A percentile compares a stretch with the other conserved stretches of the same genome.
These are phyloP conservation scores for Hymenopus coronatus DNA, from an alignment of 2,888 invertebrate genomes.

Conservation along the genomic window DNA sequence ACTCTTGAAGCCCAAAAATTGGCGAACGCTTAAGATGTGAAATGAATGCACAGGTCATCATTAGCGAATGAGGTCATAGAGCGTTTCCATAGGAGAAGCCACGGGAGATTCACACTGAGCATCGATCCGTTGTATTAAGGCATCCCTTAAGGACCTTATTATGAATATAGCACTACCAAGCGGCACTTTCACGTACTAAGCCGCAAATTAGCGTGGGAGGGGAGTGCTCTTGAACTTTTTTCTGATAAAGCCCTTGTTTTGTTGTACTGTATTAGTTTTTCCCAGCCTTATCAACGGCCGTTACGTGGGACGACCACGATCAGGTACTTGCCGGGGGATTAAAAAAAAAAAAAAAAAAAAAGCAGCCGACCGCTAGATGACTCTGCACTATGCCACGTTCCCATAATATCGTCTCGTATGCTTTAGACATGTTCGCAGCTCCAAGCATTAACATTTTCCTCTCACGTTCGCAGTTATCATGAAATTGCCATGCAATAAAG, in stretches of 20 bases:
- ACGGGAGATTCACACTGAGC: background rate
- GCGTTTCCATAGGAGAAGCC: background rate
- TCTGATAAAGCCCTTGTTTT: background rate
- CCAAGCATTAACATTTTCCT: background rate
- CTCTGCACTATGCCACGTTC: background rate
- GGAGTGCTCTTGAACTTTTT: background rate
- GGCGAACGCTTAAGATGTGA: background rate
- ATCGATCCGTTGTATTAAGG: background rate
- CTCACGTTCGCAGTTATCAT: background rate
- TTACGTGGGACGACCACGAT: background rate
- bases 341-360: background rate
- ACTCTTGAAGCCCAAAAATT: too few relatives aligned
- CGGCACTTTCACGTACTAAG: background rate
- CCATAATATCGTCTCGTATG: background rate
- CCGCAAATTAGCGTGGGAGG: background rate
- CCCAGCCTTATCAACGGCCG: background rate
- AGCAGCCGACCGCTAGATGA: background rate
- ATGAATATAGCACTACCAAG: background rate
- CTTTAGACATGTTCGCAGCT: background rate
- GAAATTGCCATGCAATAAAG: background rate
- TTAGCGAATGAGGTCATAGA: background rate
- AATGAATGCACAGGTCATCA: background rate
- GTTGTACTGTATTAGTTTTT: background rate
- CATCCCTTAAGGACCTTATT: background rate
- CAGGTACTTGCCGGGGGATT: background rate